Conservation (phyloP, 2,888 invertebrate species). For the Tillus elongatus region DNA sequence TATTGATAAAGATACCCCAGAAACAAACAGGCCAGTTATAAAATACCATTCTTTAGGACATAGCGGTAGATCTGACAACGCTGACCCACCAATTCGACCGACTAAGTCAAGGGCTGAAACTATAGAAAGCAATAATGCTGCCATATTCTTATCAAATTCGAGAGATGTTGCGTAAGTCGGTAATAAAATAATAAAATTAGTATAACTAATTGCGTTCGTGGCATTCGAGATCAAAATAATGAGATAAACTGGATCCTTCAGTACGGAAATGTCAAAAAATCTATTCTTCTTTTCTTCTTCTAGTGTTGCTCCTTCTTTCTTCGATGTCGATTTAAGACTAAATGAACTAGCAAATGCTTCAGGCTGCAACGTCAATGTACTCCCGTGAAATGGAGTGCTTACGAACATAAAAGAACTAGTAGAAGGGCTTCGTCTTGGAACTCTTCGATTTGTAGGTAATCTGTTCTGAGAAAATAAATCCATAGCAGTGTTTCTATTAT, state of each 20-base stretch:
- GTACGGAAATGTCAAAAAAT: slow-evolving; percentile 64
- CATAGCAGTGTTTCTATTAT: slow-evolving; percentile 34
- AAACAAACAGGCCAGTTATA: slow-evolving; percentile 66
- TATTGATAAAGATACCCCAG: slow-evolving; percentile 63
- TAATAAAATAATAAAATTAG: slow-evolving; percentile 74
- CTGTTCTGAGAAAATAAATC: slow-evolving; percentile 32
- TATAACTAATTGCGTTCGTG: slow-evolving; percentile 78
- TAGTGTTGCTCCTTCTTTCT: slow-evolving; percentile 35
- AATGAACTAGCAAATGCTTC: slow-evolving; percentile 71
- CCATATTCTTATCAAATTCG: slow-evolving; percentile 60
- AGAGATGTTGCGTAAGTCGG: slow-evolving; percentile 67
- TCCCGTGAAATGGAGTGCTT: slow-evolving; percentile 78
- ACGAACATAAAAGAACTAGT: slow-evolving; percentile 77
- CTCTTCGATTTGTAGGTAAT: slow-evolving; percentile 28
- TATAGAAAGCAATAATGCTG: slow-evolving; percentile 67
- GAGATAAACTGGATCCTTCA: slow-evolving; percentile 71
- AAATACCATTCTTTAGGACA: slow-evolving; percentile 79
- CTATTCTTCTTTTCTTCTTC: slow-evolving; percentile 44
- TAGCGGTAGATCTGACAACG: slow-evolving; percentile 64
- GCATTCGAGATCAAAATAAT: slow-evolving; percentile 77
- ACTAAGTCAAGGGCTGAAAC: slow-evolving; percentile 73
- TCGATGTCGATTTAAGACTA: slow-evolving; percentile 52
- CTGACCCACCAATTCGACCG: slow-evolving; percentile 78
- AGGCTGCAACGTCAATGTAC: slow-evolving; percentile 68
- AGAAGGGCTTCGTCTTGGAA: slow-evolving; percentile 62